Evolutionary conservation across 2,888 invertebrate species (phyloP), one percentile per base, ranked within the genome.

Genomic region (Cheilosia urbana): DNA sequence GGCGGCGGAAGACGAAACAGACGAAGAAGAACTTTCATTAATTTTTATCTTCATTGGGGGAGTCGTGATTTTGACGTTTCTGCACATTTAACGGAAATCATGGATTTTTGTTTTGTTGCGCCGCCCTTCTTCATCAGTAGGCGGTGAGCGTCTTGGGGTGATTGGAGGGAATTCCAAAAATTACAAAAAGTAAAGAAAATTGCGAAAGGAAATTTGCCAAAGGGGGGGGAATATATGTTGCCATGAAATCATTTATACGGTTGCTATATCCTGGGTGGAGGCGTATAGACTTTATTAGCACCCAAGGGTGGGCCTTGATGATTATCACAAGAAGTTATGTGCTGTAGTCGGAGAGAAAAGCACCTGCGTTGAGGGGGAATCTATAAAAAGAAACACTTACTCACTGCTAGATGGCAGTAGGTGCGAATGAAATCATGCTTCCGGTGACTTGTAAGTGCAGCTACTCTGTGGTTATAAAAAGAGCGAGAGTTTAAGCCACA

Each of bases 1-100:
- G 19, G n/a, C 15, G 13, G 19, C 19, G 7, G 15, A 2, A 34
- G 34, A 65, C 47, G 58, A 62, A 24, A 13, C 9, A 66, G 19
- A 42, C 27, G 24, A 71, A 47, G 58, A 68, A 62, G 76, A 80
- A 37, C 55, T 80, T 80, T 85, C 85, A 85, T 85, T 85, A 81
- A 85, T 85, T 85, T 81, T 81, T 81, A 77, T 85, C 72, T 76
- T 76, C 76, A 76, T 66, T 85, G 37, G 40, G 76, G 75, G 84
- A 80, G 84, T 72, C 81, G 84, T 80, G 80, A 72, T 77, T 76
- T 79, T 79, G 83, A 71, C 60, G 84, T 79, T 75, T 79, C 75
- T 66, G 21, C 55, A 75, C 65, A 71, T 84, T 80, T 76, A 53
- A 66, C 60, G 58, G 55, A 37, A 13, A 21, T 65, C 63, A 47